Base-by-base conservation (phyloP, 1,140 invertebrate genomes). In the Lepidurus packardi region DNA sequence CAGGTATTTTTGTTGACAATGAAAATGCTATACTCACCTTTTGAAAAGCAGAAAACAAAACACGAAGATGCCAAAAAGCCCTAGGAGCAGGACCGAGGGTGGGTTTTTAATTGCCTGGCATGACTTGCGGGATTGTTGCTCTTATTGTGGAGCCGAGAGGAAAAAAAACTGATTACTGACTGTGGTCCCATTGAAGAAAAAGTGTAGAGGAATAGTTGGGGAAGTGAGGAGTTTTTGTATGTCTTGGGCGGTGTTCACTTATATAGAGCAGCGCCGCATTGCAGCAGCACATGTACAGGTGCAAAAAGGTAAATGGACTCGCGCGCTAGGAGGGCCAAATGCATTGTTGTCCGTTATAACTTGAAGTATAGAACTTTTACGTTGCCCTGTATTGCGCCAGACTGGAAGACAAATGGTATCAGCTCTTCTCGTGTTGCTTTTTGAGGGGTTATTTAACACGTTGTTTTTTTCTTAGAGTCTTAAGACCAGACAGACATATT, bases 251-350 rank as follows among this genome's bases (percentile, higher is more conserved):
- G 53, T 65, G 53, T 65, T 65, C 53, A 21, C 53, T 21, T 65
- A 65, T 65, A 65, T 65, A 65, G 53, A 65, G 53, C 53, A 65
- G 21, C 53, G 53, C 53, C 53, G 53, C 53, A 16, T 65, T 21
- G 53, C 53, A 65, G 53, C 53, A 65, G 53, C 53, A 65, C 53
- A 65, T 65, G 53, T 65, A 65, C 53, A 65, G 53, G 53, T 65
- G 53, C 53, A 65, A 65, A 65, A 65, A 65, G 53, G 53, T 65
- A 65, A 65, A 65, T 65, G 53, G 53, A 65, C 53, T 65, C 53
- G 16, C 53, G 53, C 53, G 21, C 53, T 65, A 65, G 53, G 53
- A 65, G 53, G 53, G 53, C 53, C 53, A 65, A 65, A 21, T 65
- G 53, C 53, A 65, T 65, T 65, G 53, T 65, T 65, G 53, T 65